Conservation (phyloP, 2,113 vertebrate species). For the Lonchura striata region DNA sequence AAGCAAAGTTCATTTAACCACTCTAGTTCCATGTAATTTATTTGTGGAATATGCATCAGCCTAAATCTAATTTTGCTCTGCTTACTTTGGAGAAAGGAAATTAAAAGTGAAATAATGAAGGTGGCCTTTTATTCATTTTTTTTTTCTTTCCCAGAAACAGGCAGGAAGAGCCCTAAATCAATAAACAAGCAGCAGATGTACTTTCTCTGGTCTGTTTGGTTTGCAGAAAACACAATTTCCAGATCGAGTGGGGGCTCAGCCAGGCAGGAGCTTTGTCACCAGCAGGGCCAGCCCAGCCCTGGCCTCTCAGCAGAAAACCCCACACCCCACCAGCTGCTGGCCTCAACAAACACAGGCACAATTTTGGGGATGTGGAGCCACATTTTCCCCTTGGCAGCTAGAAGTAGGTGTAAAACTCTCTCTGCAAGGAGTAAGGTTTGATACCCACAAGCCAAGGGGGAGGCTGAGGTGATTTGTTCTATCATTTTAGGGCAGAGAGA, state of each 20-base stretch:
- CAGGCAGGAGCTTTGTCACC: not conserved
- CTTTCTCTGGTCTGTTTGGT: not conserved
- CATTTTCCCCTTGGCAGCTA: not conserved
- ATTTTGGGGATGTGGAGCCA: not conserved
- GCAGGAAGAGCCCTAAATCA: conserved; percentile 51
- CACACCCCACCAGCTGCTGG: not conserved
- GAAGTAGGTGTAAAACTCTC: not conserved
- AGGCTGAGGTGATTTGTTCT: too few relatives aligned
- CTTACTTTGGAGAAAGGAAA: conserved; percentile 59
- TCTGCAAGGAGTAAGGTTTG: fast-evolving
- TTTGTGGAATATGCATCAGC: conserved; percentile 48
- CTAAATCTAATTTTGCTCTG: conserved; percentile 58
- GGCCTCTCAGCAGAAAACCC: not conserved
- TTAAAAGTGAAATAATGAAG: conserved; percentile 46
- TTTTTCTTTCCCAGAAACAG: conserved; percentile 52
- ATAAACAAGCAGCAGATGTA: conserved; percentile 53
- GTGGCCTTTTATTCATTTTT: not conserved
- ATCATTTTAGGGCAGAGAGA: not conserved
- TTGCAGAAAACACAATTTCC: not conserved
- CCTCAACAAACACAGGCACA: not conserved
- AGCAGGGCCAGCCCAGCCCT: not conserved
- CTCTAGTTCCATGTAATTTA: conserved; percentile 31
- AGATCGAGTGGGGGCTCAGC: not conserved
- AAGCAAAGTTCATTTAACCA: conserved; percentile 57
- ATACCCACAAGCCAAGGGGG: not conserved